Conservation (phyloP, 2,113 vertebrate species). For the Salvelinus alpinus region DNA sequence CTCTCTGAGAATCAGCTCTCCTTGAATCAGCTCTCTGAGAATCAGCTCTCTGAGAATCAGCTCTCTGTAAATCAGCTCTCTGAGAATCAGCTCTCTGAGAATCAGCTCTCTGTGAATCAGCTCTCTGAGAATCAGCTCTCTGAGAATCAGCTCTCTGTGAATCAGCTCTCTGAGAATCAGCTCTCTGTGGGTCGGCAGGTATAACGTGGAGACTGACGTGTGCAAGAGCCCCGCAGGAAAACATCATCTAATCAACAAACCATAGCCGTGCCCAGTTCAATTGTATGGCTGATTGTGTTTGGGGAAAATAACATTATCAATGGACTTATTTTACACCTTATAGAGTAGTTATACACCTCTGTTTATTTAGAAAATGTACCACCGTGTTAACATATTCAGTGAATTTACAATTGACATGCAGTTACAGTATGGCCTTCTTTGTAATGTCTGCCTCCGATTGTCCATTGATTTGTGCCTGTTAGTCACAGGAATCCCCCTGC, state of each 20-base stretch:
- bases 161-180: slow-evolving; percentile 27
- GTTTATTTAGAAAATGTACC: not conserved
- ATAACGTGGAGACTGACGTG: slow-evolving; percentile 36
- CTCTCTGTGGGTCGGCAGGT: slow-evolving; percentile 24
- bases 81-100: slow-evolving; percentile 42
- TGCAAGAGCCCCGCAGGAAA: slow-evolving; percentile 25
- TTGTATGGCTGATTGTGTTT: not conserved
- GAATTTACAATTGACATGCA: not conserved
- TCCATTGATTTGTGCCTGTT: too few species aligned
- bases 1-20: slow-evolving; percentile 16
- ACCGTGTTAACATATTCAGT: not conserved
- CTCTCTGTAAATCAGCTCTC: slow-evolving; percentile 17
- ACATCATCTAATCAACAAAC: not conserved
- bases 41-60: slow-evolving; percentile 28
- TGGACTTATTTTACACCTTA: not conserved
- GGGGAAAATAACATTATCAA: not conserved
- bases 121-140: slow-evolving; percentile 46
- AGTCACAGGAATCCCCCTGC: not conserved
- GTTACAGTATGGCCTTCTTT: not conserved
- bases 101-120: not conserved
- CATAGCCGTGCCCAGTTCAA: not conserved
- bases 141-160: not conserved
- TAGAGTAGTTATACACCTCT: not conserved
- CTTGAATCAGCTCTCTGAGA: slow-evolving; percentile 32
- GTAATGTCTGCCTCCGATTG: too few species aligned